Percentiles rank a stretch among this genome's conserved stretches.
These are phyloP conservation scores for Cassiopea andromeda DNA, from an alignment of 30 jellyfish, hydroid and myxozoan genomes.

Conservation along the genomic window DNA sequence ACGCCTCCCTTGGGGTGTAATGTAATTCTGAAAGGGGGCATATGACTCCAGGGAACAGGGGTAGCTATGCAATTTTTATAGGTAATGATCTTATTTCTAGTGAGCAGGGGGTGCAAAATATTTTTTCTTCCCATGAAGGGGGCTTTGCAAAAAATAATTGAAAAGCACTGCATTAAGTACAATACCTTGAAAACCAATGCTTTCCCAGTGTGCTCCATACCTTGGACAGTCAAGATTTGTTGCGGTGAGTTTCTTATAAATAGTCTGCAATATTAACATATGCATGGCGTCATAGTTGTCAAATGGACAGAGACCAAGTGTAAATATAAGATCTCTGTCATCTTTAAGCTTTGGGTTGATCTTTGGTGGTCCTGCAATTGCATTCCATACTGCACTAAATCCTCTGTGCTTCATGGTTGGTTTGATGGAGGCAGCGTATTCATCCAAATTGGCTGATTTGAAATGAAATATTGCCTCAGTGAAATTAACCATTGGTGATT, in stretches of 20 bases:
- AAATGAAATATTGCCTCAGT: slow-evolving; percentile 79
- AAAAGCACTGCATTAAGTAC: not conserved
- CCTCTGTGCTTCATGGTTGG: slow-evolving; percentile 83
- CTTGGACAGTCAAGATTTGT: slow-evolving; percentile 90
- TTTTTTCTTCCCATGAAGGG: too few relatives aligned
- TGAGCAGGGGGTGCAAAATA: too few relatives aligned
- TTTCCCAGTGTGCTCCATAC: slow-evolving; percentile 97
- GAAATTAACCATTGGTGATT: slow-evolving; percentile 76
- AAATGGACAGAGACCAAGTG: slow-evolving; percentile 77
- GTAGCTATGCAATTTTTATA: too few relatives aligned
- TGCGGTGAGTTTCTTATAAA: slow-evolving; percentile 86
- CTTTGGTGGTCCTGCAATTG: slow-evolving; percentile 92
- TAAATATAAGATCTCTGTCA: slow-evolving; percentile 86
- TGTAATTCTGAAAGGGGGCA: too few relatives aligned
- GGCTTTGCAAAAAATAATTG: not conserved
- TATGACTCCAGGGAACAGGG: too few relatives aligned
- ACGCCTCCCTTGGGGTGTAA: too few relatives aligned
- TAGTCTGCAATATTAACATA: slow-evolving; percentile 80
- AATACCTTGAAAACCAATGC: slow-evolving; percentile 97
- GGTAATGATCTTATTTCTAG: too few relatives aligned
- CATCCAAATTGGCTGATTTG: slow-evolving; percentile 64
- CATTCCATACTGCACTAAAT: slow-evolving; percentile 75
- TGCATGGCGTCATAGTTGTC: slow-evolving; percentile 89
- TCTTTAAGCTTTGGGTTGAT: slow-evolving; percentile 39
- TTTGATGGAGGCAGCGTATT: slow-evolving; percentile 77